Base-by-base conservation (phyloP, 2,113 vertebrate genomes). In the Corythornis vintsioides region DNA sequence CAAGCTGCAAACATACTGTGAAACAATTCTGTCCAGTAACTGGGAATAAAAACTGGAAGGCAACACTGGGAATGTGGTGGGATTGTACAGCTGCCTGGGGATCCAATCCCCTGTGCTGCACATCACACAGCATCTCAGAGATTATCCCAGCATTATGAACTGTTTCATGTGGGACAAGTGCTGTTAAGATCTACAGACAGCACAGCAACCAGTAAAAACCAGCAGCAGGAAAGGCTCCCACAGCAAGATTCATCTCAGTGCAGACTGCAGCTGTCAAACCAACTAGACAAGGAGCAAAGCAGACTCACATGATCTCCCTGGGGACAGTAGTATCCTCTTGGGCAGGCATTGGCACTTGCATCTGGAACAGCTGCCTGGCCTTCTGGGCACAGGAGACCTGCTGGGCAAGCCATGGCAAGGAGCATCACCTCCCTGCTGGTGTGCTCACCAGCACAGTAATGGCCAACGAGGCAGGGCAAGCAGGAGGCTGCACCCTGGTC, bases 371-470 rank as follows among this genome's bases (percentile, higher is more conserved):
- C 80, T 24, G 98, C 98, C 94, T 98, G 96, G 75, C 98, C 98
- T 91, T 86, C 95, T 7, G 98, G 98, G 96, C 98, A 99, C 84
- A 98, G 96, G 50, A 98, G 97, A 56, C 98, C 98, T 2, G 98
- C 97, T 2, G 98, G 98, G 83, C 98, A 99, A 65, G 97, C 92
- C 98, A 98, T 98, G 73, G 95, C 77, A 29, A 95, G 98, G 45
- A 98, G 94, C 98, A 99, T 99, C 95, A 90, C 86, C 70, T 98
- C 98, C 78, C 92, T 94, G 92, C 98, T 99, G 35, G 98, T 99
- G 85, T 96, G 97, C 60, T 98, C 97, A 2, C 98, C 94, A 47
- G 98, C 97, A 91, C 98, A 99, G 96, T 98, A 98, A 94, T 99
- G 98, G 42, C 98, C 98, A 13, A 57, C 97, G 4, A 97, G 96